phyloP scores from a whole-genome alignment of 2,797 vertebrate species.

The Corythornis leucogaster region DNA sequence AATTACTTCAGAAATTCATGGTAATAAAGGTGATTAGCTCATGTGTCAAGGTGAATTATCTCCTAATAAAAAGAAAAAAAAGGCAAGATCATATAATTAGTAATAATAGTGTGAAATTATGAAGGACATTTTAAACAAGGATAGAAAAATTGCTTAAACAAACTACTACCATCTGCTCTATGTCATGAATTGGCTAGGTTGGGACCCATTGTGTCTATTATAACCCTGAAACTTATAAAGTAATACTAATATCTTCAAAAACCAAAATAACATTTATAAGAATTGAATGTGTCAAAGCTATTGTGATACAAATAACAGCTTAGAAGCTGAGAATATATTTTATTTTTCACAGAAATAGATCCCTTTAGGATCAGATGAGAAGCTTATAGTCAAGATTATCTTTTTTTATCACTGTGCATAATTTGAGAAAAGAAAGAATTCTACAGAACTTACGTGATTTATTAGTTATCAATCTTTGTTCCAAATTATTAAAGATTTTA shows the following conservation, averaged over 20 bases:
- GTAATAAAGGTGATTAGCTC: neutral
- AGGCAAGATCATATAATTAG: neutral
- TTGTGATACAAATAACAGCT: neutral
- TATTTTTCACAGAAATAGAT: neutral
- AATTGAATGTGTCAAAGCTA: neutral
- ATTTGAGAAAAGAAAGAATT: neutral
- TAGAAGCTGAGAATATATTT: neutral
- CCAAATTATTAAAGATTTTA: slow-evolving; percentile 5
- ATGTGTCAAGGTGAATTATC: neutral
- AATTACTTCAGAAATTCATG: neutral
- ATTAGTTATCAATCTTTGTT: slow-evolving; percentile 14
- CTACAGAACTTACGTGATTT: neutral
- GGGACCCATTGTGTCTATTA: neutral
- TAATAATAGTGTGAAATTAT: neutral
- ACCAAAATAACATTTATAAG: neutral
- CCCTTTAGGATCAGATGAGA: neutral
- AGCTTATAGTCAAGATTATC: neutral
- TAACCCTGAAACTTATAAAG: neutral
- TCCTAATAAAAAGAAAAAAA: neutral
- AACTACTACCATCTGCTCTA: neutral
- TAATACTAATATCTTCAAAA: neutral
- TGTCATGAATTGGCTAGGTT: neutral
- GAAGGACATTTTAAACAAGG: neutral
- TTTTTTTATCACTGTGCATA: neutral
- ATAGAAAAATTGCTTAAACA: neutral